These are phyloP conservation scores for Eueides isabella DNA, from an alignment of 1,140 invertebrate genomes.

Conservation along the genomic window DNA sequence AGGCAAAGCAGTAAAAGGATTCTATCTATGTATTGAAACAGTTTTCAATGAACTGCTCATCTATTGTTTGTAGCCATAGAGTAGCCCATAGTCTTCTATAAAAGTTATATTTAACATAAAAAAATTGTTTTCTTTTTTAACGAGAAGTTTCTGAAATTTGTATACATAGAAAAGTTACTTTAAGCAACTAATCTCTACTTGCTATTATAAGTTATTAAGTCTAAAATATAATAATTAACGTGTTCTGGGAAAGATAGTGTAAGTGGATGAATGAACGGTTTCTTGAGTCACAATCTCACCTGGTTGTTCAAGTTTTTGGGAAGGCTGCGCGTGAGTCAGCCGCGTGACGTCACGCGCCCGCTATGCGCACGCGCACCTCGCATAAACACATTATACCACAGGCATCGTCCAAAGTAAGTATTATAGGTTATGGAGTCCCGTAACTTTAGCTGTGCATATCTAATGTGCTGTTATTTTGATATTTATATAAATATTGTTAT, in stretches of 20 bases:
- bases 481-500: not conserved
- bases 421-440: conserved; percentile 7
- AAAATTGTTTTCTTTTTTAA: too few species aligned
- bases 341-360: conserved; percentile 53
- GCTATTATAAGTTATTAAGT: too few species aligned
- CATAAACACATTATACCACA: not conserved
- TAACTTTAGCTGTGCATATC: conserved; percentile 13
- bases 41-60: too few species aligned
- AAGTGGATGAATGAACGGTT: conserved; percentile 36
- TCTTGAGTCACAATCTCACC: conserved; percentile 33
- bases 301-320: conserved; percentile 28
- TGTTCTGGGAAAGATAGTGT: conserved; percentile 20
- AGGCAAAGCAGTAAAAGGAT: too few species aligned
- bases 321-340: conserved; percentile 34
- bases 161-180: too few species aligned
- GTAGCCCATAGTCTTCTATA: too few species aligned
- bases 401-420: not conserved
- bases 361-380: conserved; percentile 47
- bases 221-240: too few species aligned
- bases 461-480: conserved; percentile 2
- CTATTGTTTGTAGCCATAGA: too few species aligned
- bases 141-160: too few species aligned
- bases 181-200: too few species aligned
- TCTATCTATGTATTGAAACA: not conserved
- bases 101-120: too few species aligned